phyloP scores from a whole-genome alignment of 2,888 invertebrate genomes.

The Plebejus anna region DNA sequence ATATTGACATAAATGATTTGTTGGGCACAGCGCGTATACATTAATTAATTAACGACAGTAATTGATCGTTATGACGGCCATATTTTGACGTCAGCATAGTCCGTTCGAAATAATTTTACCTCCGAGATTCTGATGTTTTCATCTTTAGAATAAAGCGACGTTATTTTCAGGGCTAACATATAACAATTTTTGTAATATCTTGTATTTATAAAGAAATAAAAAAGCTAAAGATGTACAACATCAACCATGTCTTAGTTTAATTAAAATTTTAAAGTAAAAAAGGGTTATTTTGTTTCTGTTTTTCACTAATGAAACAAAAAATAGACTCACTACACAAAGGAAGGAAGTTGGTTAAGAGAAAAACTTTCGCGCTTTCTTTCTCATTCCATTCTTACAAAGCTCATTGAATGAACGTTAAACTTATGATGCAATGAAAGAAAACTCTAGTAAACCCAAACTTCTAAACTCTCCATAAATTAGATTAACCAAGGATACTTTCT shows the following conservation, averaged over 20 bases:
- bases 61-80: neutral
- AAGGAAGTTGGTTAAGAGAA: neutral
- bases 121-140: neutral
- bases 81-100: neutral
- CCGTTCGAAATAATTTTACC: neutral
- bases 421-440: conserved; percentile 19
- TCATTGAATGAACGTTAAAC: conserved; percentile 19
- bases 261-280: neutral
- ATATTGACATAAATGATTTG: neutral
- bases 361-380: neutral
- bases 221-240: neutral
- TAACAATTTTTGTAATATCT: neutral
- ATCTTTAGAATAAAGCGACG: too few species aligned
- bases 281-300: neutral
- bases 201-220: neutral
- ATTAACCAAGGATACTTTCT: neutral
- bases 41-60: conserved; percentile 16
- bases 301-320: neutral
- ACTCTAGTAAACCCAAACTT: neutral
- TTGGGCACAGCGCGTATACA: neutral
- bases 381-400: neutral
- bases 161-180: neutral
- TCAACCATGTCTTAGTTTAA: neutral
- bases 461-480: conserved; percentile 8
- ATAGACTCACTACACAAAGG: neutral